Evolutionary conservation across 2,888 invertebrate species (phyloP), one percentile per base, ranked within the genome.

Genomic region (Napeogenes inachia): DNA sequence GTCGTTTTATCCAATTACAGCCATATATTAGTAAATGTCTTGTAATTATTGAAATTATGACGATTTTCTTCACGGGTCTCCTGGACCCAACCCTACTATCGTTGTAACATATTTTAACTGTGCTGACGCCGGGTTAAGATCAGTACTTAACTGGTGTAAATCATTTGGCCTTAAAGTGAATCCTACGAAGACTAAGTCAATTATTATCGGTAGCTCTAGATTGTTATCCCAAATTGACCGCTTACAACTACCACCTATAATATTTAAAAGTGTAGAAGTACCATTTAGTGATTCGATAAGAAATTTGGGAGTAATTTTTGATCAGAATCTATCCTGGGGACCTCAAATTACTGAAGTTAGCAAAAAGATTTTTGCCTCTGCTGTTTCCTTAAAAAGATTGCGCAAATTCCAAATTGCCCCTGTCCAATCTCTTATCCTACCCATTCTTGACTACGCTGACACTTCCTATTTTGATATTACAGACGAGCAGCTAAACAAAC

Each of bases 261-360:
- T 56, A n/a, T 56, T 60, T 4, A n/a, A 56, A 10, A 46, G 10
- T 2, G 3, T 4, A 2, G 1, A 3, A 2, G 12, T 56, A 35
- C 30, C 13, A 21, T 56, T 38, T 4, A 32, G 12, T n/a, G 4
- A 56, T 6, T n/a, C 5, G 13, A 38, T 60, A 33, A 56, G 35
- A 47, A 60, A 50, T 13, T n/a, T 56, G 12, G 42, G 60, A 2
- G 32, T 56, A 6, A 4, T 50, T 30, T 30, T 60, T 13, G 55
- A 60, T 12, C 4, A 10, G 0, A 32, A 5, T n/a, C 6, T 53
- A 13, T 45, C 54, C 1, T 45, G 45, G 54, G 32, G 10, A 13
- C 54, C 59, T 3, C 54, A 59, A 5, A 0, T 59, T 3, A n/a
- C 21, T 13, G 54, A 54, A 30, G 35, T 59, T 12, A 59, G 59